Percentiles rank a stretch among this genome's conserved stretches.
These are phyloP conservation scores for Chondrilla cf. caribensis DNA, from an alignment of 37 sponge, comb jelly and placozoan species.

Conservation along the genomic window DNA sequence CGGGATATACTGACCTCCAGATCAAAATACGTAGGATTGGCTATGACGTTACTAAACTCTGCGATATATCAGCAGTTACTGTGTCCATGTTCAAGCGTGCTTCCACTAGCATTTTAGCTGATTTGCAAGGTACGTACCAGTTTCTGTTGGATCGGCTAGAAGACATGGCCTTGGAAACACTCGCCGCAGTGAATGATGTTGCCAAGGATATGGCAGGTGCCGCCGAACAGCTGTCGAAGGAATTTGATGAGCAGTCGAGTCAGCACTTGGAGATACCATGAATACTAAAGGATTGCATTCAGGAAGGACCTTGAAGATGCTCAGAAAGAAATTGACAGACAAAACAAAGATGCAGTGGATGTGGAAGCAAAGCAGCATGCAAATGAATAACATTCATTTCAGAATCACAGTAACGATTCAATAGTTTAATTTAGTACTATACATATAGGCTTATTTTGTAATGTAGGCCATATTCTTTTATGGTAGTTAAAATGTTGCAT, in stretches of 20 bases:
- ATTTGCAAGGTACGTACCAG: conserved; percentile 28
- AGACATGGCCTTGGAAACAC: no score
- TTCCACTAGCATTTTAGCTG: conserved; percentile 13
- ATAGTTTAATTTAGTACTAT: no score
- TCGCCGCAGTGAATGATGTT: no score
- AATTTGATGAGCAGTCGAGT: conserved; percentile 34
- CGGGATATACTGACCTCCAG: conserved; percentile 46
- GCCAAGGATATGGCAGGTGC: conserved; percentile 43
- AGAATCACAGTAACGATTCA: no score
- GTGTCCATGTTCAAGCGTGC: conserved; percentile 28
- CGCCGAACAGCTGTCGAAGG: conserved; percentile 32
- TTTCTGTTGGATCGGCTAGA: no score
- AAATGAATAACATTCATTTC: no score
- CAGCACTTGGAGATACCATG: conserved; percentile 1
- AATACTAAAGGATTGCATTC: background rate
- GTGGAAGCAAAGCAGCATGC: no score
- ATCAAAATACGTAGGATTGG: conserved; percentile 42
- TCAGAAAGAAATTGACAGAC: conserved; percentile 18
- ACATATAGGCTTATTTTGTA: no score
- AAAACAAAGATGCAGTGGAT: background rate
- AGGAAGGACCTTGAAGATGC: background rate
- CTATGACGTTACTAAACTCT: conserved; percentile 37
- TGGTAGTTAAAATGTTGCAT: no score
- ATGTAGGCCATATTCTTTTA: no score
- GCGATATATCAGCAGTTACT: conserved; percentile 37